Base-by-base conservation (phyloP, 2,888 invertebrate genomes). In the Lasioglossum figueresi region DNA sequence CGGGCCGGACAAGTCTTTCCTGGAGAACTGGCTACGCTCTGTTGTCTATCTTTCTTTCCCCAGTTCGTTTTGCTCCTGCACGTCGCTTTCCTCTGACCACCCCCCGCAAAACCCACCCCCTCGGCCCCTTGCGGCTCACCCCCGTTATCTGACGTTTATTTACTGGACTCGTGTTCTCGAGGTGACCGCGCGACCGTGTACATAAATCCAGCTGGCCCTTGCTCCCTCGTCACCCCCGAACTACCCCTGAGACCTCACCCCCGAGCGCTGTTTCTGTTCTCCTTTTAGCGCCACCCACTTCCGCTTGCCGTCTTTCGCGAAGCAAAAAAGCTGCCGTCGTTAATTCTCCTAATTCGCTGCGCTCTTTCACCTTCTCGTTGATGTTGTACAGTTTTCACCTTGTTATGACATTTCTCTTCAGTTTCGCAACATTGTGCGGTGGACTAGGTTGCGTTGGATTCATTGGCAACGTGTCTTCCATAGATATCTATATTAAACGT, bases 111-210 rank as follows among this genome's bases (percentile, higher is more conserved):
- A 34, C 37, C 68, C 68, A 37, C 68, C 68, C 66, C 68, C 10
- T 19, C 14, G n/a, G 48, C 34, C 52, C 56, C 16, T 43, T 56
- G 70, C 23, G 48, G 71, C 19, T 70, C 70, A 52, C 79, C 52
- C 82, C 81, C 71, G 91, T 93, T 93, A 92, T 92, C 90, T 90
- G 70, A 87, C 89, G 91, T 93, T 93, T 93, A 94, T 94, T 94
- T 93, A 93, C 92, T 93, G 91, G 90, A 92, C 90, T 90, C 91
- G 91, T 92, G 92, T 92, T 92, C 90, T 88, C 89, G 85, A 88
- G 89, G 80, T 89, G 84, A 88, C 92, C 91, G 85, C 83, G 87
- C 85, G 88, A 84, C 76, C 88, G 80, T 89, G 83, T 90, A 92
- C 90, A 92, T 92, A 92, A 92, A 92, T 92, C 88, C 88, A 85